These are phyloP conservation scores for Pandemis cinnamomeana DNA, from an alignment of 2,888 invertebrate genomes.

Conservation along the genomic window DNA sequence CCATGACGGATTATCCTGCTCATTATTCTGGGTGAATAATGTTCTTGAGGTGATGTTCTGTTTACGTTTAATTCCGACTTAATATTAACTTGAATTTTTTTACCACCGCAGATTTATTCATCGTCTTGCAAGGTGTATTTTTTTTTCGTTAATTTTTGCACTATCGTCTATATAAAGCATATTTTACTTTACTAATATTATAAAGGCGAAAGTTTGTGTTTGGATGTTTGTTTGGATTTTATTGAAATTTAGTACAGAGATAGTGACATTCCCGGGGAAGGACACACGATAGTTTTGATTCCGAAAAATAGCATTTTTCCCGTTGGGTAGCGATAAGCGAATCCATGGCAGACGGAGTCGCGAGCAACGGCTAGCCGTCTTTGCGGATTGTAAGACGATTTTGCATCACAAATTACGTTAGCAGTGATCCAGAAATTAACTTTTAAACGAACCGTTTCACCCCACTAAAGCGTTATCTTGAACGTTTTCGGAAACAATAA, in stretches of 20 bases:
- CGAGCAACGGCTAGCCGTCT: too few relatives aligned
- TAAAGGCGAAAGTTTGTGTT: too few relatives aligned
- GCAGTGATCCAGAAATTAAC: background rate
- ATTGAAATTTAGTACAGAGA: too few relatives aligned
- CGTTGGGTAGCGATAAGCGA: too few relatives aligned
- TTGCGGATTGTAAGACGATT: too few relatives aligned
- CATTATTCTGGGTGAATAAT: constrained; percentile 32
- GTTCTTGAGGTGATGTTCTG: constrained; percentile 27
- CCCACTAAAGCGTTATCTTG: constrained; percentile 38
- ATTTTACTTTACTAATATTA: too few relatives aligned
- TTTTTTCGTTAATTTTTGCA: background rate
- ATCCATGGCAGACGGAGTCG: too few relatives aligned
- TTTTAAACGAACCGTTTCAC: background rate
- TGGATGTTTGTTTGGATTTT: too few relatives aligned
- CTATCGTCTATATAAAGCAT: background rate
- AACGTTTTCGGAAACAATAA: constrained; percentile 72
- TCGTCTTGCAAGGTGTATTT: background rate
- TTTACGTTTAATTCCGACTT: constrained; percentile 34
- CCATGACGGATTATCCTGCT: constrained; percentile 37
- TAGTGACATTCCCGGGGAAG: too few relatives aligned
- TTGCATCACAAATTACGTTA: background rate
- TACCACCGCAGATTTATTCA: background rate
- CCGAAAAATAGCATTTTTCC: too few relatives aligned
- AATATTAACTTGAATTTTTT: background rate
- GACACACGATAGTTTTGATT: too few relatives aligned